phyloP scores from a whole-genome alignment of 2,113 vertebrate genomes.

The Empidonax alnorum region DNA sequence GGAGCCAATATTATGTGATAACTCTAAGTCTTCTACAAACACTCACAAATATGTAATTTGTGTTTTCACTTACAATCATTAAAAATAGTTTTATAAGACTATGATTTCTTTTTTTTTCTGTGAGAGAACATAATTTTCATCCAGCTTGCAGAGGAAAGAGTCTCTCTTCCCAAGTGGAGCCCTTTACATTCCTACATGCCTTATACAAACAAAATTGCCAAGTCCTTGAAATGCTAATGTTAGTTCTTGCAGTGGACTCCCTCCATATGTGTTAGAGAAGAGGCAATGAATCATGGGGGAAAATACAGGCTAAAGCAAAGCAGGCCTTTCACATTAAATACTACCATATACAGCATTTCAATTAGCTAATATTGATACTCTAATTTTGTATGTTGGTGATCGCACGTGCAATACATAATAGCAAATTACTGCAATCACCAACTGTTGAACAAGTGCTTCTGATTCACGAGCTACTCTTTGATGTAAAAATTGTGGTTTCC shows the following conservation, averaged over 20 bases:
- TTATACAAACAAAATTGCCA: neutral
- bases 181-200: neutral
- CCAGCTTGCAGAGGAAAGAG: neutral
- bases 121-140: neutral
- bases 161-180: neutral
- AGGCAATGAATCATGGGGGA: neutral
- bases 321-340: neutral
- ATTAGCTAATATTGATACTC: conserved; percentile 10
- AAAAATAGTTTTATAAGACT: neutral
- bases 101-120: neutral
- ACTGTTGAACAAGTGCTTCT: neutral
- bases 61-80: neutral
- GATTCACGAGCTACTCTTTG: neutral
- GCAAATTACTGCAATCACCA: conserved; percentile 18
- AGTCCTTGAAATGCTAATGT: neutral
- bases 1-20: neutral
- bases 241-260: neutral
- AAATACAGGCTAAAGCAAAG: neutral
- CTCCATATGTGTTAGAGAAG: neutral
- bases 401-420: neutral
- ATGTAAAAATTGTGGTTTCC: neutral
- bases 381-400: neutral
- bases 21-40: neutral
- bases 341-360: neutral
- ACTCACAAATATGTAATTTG: neutral